These are phyloP conservation scores for Lamproptera curius DNA, from an alignment of 2,888 invertebrate species.

Conservation along the genomic window DNA sequence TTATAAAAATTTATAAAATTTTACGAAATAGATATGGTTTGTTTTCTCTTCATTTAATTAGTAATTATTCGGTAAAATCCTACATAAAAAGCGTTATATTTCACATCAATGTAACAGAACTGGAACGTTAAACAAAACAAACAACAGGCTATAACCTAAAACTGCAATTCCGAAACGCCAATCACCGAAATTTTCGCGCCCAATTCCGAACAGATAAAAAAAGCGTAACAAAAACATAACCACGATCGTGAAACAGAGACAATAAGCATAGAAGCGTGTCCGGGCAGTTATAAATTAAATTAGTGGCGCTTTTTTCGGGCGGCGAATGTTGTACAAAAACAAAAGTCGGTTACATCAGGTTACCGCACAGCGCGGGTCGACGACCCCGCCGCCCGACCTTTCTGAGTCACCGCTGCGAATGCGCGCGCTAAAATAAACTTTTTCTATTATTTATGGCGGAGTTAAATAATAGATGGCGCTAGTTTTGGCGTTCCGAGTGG, in stretches of 20 bases:
- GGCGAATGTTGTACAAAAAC: constrained; percentile 9
- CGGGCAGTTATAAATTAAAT: constrained; percentile 20
- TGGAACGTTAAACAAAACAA: too few species aligned
- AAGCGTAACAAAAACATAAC: neutral
- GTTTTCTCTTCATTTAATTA: too few species aligned
- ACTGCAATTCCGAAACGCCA: too few species aligned
- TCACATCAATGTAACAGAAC: too few species aligned
- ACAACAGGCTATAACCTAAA: too few species aligned
- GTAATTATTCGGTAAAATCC: too few species aligned
- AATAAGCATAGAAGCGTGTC: constrained; percentile 20
- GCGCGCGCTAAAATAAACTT: constrained; percentile 15
- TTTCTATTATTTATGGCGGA: constrained; percentile 8
- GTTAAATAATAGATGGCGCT: constrained; percentile 6
- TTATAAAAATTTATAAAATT: too few species aligned
- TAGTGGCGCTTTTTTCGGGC: constrained; percentile 18
- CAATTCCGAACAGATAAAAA: too few species aligned
- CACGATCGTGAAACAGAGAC: constrained; percentile 10
- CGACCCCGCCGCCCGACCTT: constrained; percentile 17
- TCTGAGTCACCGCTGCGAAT: constrained; percentile 10
- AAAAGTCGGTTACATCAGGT: constrained; percentile 19
- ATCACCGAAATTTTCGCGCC: too few species aligned
- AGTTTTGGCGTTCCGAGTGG: neutral
- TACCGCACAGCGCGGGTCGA: constrained; percentile 18
- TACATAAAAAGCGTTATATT: too few species aligned
- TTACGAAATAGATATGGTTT: too few species aligned